Percentiles rank a stretch among this genome's conserved stretches.
Evolutionary conservation across 2,888 invertebrate species (phyloP).

Genomic region (Polydrusus tereticollis): DNA sequence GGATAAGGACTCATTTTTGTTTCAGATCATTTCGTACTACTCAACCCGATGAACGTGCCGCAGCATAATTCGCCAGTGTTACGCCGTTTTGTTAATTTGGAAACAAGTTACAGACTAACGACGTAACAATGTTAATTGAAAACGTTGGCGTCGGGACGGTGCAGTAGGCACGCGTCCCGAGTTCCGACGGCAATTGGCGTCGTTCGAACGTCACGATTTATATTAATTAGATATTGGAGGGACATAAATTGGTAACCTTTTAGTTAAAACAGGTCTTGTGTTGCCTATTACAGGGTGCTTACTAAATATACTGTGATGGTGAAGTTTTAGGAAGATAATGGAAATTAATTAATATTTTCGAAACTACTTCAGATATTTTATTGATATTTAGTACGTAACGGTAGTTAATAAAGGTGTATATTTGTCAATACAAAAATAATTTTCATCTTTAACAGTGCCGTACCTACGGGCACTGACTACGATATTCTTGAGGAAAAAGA

Average conservation of each 20-base stretch:
- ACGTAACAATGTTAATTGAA: slow-evolving; percentile 67
- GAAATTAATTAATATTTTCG: too few relatives aligned
- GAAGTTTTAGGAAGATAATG: too few relatives aligned
- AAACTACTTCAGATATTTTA: too few relatives aligned
- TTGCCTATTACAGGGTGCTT: too few relatives aligned
- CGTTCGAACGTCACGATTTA: slow-evolving; percentile 19
- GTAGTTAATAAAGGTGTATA: too few relatives aligned
- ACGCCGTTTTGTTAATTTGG: slow-evolving; percentile 59
- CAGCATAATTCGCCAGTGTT: background rate
- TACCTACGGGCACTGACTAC: too few relatives aligned
- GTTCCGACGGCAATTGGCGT: slow-evolving; percentile 32
- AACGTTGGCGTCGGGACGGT: slow-evolving; percentile 44
- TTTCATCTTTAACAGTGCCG: too few relatives aligned
- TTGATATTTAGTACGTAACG: too few relatives aligned
- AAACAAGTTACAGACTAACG: slow-evolving; percentile 65
- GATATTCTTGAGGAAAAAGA: too few relatives aligned
- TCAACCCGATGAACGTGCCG: slow-evolving; percentile 8
- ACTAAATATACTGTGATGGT: too few relatives aligned
- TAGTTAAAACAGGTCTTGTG: background rate
- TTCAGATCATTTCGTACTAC: background rate
- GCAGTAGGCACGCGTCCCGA: slow-evolving; percentile 28
- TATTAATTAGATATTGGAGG: slow-evolving; percentile 15
- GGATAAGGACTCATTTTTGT: too few relatives aligned
- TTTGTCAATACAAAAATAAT: too few relatives aligned
- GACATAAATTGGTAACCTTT: background rate